A percentile compares a stretch with the other conserved stretches of the same genome.
phyloP scores from a whole-genome alignment of 2,888 invertebrate species.

The Apamea monoglypha region DNA sequence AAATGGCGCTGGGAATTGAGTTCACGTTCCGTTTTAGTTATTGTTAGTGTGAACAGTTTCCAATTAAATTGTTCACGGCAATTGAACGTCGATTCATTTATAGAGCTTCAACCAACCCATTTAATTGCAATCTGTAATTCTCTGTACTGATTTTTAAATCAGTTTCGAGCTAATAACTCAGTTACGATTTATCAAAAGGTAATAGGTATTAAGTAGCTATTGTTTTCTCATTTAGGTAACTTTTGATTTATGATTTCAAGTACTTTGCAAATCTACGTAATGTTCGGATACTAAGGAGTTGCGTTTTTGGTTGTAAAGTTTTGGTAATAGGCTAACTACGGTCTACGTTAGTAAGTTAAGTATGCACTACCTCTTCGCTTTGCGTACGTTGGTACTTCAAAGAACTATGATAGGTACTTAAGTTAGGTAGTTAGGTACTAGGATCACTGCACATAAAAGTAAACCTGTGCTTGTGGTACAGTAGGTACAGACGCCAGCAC shows the following conservation, averaged over 20 bases:
- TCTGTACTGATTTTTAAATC: slow-evolving; percentile 18
- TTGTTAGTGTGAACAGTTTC: slow-evolving; percentile 58
- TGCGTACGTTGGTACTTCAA: background rate
- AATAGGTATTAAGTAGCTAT: background rate
- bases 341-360: background rate
- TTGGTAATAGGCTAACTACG: background rate
- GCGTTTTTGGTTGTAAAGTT: background rate
- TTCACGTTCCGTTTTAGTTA: slow-evolving; percentile 61
- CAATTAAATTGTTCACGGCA: slow-evolving; percentile 58
- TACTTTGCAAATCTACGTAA: background rate
- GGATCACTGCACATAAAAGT: background rate
- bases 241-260: background rate
- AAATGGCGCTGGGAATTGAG: slow-evolving; percentile 66
- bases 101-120: slow-evolving; percentile 10
- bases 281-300: background rate
- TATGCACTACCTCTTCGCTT: background rate
- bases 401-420: background rate
- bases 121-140: slow-evolving; percentile 20
- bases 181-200: background rate
- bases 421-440: background rate
- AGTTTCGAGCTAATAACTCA: background rate
- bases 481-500: background rate
- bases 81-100: slow-evolving; percentile 38
- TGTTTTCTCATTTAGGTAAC: background rate
- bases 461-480: background rate